Conservation (phyloP, 1,140 invertebrate genomes). For the Saxidomus purpurata region DNA sequence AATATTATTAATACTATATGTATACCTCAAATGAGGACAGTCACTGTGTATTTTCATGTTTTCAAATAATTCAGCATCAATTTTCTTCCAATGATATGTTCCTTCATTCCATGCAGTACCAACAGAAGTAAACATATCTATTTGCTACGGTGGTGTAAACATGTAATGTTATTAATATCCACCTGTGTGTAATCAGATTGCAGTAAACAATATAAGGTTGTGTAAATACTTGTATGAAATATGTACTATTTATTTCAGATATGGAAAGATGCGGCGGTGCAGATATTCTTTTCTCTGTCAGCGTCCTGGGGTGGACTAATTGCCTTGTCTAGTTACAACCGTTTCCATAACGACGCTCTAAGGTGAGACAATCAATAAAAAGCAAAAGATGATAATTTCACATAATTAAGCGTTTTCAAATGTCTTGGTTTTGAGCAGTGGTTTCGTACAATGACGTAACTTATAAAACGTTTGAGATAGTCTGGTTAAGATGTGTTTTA, state of each 20-base stretch:
- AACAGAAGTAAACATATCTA: no score
- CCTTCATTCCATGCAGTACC: no score
- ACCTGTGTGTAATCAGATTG: no score
- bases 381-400: not conserved
- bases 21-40: no score
- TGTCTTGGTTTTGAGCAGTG: not conserved
- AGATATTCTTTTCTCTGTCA: conserved; percentile 95
- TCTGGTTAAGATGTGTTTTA: not conserved
- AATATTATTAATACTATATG: no score
- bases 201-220: no score
- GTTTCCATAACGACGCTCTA: conserved; percentile 77
- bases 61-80: no score
- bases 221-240: no score
- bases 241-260: conserved; percentile 87
- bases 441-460: not conserved
- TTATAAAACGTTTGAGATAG: not conserved
- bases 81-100: no score
- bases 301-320: conserved; percentile 95
- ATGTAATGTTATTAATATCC: no score
- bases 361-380: conserved; percentile 58
- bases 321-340: conserved; percentile 93
- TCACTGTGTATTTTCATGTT: no score
- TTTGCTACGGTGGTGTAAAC: no score
- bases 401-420: not conserved
- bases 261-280: conserved; percentile 95